These are phyloP conservation scores for Sphenodon punctatus DNA, from an alignment of 2,797 vertebrate species.

Conservation along the genomic window DNA sequence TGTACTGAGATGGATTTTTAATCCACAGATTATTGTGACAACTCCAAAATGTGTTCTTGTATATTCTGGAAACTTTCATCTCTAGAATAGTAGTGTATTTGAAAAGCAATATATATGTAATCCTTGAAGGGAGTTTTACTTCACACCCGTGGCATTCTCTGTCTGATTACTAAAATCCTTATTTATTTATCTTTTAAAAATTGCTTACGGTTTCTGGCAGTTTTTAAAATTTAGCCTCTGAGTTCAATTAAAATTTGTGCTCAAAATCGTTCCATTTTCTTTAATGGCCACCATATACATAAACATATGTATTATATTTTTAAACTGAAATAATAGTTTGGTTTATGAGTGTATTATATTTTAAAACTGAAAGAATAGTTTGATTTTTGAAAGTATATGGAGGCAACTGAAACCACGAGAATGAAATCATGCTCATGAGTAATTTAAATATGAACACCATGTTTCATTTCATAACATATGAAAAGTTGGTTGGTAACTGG, in stretches of 20 bases:
- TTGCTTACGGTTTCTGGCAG: slow-evolving; percentile 18
- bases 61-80: slow-evolving; percentile 19
- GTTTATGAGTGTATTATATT: too few relatives aligned
- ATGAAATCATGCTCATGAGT: not conserved
- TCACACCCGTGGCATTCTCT: fast-evolving
- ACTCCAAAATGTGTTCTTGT: not conserved
- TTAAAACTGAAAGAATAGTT: too few relatives aligned
- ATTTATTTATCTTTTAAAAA: not conserved
- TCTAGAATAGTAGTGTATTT: not conserved
- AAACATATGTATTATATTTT: too few relatives aligned
- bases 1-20: not conserved
- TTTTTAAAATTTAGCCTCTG: slow-evolving; percentile 26
- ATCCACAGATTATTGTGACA: slow-evolving; percentile 18
- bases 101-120: slow-evolving; percentile 6
- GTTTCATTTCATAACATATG: not conserved
- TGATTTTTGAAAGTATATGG: not conserved
- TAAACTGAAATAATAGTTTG: too few relatives aligned
- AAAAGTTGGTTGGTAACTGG: not conserved
- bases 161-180: not conserved
- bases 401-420: not conserved
- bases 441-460: slow-evolving; percentile 12
- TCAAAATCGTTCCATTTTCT: too few relatives aligned
- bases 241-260: too few relatives aligned
- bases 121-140: not conserved
- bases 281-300: too few relatives aligned